A percentile compares a stretch with the other conserved stretches of the same genome.
Evolutionary conservation across 2,888 invertebrate species (phyloP).

Genomic region (Diplolepis rosae): DNA sequence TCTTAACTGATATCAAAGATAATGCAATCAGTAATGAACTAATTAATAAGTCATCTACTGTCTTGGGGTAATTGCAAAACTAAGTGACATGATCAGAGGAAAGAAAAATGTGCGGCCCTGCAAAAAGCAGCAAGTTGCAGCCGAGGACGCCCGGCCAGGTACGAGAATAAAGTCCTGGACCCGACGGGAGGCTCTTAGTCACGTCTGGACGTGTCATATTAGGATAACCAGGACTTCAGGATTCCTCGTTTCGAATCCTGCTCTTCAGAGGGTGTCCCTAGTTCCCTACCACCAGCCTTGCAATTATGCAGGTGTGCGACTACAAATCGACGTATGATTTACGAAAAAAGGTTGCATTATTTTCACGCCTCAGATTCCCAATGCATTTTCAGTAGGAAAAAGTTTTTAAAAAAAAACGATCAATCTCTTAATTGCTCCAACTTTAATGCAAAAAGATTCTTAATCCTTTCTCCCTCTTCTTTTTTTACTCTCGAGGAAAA

Average conservation of each 20-base stretch:
- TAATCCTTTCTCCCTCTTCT: background rate
- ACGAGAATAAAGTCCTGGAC: constrained; percentile 46
- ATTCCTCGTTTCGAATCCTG: background rate
- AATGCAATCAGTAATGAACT: too few species aligned
- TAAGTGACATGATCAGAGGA: background rate
- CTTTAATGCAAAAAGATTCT: background rate
- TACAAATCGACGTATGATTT: constrained; percentile 23
- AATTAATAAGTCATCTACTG: too few species aligned
- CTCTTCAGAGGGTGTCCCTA: constrained; percentile 3
- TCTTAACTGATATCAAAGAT: too few species aligned
- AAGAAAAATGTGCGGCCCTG: constrained; percentile 27
- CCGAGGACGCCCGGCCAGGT: constrained; percentile 31
- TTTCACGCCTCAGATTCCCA: constrained; percentile 25
- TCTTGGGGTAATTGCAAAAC: too few species aligned
- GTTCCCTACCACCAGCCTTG: background rate
- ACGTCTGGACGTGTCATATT: constrained; percentile 53
- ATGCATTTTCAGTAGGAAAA: background rate
- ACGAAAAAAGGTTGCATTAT: constrained; percentile 32
- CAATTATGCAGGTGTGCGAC: constrained; percentile 22
- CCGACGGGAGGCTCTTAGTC: constrained; percentile 50
- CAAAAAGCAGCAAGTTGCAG: constrained; percentile 14
- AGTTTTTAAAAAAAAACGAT: background rate
- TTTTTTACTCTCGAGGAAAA: background rate
- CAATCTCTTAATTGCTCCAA: background rate
- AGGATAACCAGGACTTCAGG: constrained; percentile 50